Evolutionary conservation across 2,113 vertebrate genomes (phyloP), one percentile per base, ranked within the genome.

Genomic region (Pelecanus crispus): DNA sequence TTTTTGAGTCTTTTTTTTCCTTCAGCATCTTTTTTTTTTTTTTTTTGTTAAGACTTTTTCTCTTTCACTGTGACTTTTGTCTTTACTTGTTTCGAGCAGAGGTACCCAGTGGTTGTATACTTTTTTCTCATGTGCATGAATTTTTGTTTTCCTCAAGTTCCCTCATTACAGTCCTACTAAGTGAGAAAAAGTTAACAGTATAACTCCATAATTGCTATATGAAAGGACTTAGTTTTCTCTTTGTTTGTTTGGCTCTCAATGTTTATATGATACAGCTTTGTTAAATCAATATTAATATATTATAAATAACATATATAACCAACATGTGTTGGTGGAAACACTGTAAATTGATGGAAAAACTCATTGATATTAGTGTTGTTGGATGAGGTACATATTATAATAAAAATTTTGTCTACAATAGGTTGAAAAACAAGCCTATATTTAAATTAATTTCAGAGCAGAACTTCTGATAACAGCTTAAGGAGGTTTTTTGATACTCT

Each of bases 1-100:
- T 42, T 88, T 91, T 29, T 47, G 11, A 29, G 2, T 26, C 9
- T 50, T 40, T 40, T 34, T 84, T 84, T 77, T 38, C 8, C 19
- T 32, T 63, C 6, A 40, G 1, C 10, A 29, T 38, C 0, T 36
- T 31, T 66, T 25, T 26, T 2, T 1, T 1, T 31, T n/a, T 13
- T 17, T 31, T 50, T 65, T 86, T 1, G n/a, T n/a, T n/a, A 34
- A 66, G 13, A 25, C 2, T 61, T 61, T 74, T 61, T 47, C 8
- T 52, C 11, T 62, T 53, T 67, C 15, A 31, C 3, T 29, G 2
- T 34, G 22, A 15, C 13, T 40, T 42, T 17, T 18, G 4, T 26
- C 34, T 53, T 92, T 52, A 18, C 10, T 13, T n/a, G 17, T 42
- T 82, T 66, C 11, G 66, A 61, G 28, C 10, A 70, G 29, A 7